Conservation (phyloP, 64 coral and sea anemone genomes). For the Astreopora myriophthalma region DNA sequence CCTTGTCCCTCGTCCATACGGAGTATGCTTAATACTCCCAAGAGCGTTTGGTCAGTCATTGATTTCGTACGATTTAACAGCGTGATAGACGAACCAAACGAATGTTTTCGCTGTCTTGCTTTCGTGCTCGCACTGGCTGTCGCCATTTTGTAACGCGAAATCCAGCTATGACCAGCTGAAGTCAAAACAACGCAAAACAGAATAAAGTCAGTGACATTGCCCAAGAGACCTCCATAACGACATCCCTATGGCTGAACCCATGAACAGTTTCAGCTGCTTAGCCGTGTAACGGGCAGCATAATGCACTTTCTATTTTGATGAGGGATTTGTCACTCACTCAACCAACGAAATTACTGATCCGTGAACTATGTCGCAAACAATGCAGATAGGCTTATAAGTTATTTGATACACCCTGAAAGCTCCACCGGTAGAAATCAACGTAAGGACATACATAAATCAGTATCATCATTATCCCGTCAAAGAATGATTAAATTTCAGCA, state of each 20-base stretch:
- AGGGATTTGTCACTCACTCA: conserved; percentile 26
- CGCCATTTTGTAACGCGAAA: conserved; percentile 29
- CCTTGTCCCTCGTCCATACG: conserved; percentile 86
- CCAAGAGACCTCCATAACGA: not conserved
- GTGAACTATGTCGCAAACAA: conserved; percentile 49
- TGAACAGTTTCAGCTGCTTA: not conserved
- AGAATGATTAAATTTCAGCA: not conserved
- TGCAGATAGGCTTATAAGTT: not conserved
- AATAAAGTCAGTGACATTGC: not conserved
- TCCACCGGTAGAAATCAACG: not conserved
- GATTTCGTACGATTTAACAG: conserved; percentile 82
- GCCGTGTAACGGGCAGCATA: not conserved
- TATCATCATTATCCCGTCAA: conserved; percentile 8
- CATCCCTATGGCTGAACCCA: not conserved
- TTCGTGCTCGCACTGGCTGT: conserved; percentile 43
- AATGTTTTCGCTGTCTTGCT: conserved; percentile 74
- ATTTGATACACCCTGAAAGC: conserved; percentile 49
- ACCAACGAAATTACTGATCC: not conserved
- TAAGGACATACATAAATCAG: not conserved
- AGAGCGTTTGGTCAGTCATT: conserved; percentile 91
- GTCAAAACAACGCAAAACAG: not conserved
- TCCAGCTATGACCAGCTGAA: not conserved
- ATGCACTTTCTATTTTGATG: not conserved
- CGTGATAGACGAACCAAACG: conserved; percentile 62
- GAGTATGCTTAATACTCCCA: conserved; percentile 96